Evolutionary conservation across 2,797 vertebrate genomes (phyloP).

Genomic region (Kryptolebias ocellatus): DNA sequence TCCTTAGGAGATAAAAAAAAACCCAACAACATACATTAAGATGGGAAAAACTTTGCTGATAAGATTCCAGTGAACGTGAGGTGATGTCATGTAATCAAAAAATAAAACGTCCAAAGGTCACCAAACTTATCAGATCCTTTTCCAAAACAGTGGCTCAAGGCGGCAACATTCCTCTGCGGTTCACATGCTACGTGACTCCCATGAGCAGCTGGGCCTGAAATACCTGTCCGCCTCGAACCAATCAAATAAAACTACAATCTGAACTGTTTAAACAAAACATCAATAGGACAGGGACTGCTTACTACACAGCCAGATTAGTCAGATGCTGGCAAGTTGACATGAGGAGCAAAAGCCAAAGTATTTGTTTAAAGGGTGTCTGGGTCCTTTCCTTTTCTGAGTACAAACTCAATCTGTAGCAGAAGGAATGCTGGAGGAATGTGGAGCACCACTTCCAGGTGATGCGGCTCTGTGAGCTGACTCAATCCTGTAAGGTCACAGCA

Average conservation of each 20-base stretch:
- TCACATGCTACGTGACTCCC: constrained; percentile 1
- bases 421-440: background rate
- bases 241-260: background rate
- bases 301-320: background rate
- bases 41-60: background rate
- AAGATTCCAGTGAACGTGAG: background rate
- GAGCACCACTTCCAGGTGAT: background rate
- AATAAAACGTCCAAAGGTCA: constrained; percentile 30
- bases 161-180: constrained; percentile 5
- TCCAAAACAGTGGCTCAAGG: background rate
- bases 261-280: background rate
- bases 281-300: background rate
- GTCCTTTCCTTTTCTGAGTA: background rate
- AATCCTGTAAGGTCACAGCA: constrained; percentile 46
- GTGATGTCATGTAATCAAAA: background rate
- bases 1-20: constrained; percentile 74
- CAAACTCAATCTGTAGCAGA: background rate
- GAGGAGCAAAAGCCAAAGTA: background rate
- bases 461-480: constrained; percentile 8
- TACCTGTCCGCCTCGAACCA: constrained; percentile 24
- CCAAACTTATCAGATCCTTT: background rate
- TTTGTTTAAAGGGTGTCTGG: constrained; percentile 24
- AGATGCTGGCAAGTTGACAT: background rate
- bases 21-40: background rate
- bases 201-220: constrained; percentile 34